phyloP scores from a whole-genome alignment of 2,113 vertebrate species.

The Lophura nycthemera region DNA sequence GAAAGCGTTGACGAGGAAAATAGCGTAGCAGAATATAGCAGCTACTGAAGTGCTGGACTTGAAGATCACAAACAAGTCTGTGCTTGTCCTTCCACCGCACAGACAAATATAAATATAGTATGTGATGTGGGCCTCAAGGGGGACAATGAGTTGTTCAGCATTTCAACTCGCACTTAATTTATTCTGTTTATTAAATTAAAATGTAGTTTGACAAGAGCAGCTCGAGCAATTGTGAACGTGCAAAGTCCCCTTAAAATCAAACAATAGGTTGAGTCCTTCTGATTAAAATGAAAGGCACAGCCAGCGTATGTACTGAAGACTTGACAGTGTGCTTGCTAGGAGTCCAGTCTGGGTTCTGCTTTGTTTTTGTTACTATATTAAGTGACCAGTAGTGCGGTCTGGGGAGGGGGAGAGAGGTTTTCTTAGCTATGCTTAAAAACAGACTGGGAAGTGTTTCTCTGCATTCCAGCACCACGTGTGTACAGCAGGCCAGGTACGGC shows the following conservation, averaged over 20 bases:
- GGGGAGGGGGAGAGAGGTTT: background rate
- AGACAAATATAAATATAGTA: slow-evolving; percentile 71
- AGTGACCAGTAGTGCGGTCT: background rate
- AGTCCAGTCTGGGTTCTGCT: background rate
- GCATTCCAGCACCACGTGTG: background rate
- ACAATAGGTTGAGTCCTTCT: background rate
- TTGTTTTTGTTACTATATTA: background rate
- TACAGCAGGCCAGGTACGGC: background rate
- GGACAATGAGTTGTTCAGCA: slow-evolving; percentile 72
- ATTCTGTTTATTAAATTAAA: slow-evolving; percentile 71
- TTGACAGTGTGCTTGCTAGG: background rate
- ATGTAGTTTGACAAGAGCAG: slow-evolving; percentile 27
- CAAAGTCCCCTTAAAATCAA: slow-evolving; percentile 21
- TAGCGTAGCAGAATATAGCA: slow-evolving; percentile 61
- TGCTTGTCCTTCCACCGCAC: slow-evolving; percentile 70
- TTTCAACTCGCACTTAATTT: slow-evolving; percentile 53
- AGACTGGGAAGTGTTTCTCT: slow-evolving; percentile 14
- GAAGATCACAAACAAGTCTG: slow-evolving; percentile 73
- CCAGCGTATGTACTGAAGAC: background rate
- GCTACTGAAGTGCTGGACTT: slow-evolving; percentile 62
- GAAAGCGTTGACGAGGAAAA: slow-evolving; percentile 18
- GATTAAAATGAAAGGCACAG: background rate
- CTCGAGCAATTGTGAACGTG: slow-evolving; percentile 24
- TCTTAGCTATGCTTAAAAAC: background rate
- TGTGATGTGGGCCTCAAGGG: slow-evolving; percentile 51